phyloP scores from a whole-genome alignment of 2,888 invertebrate species.

The Dyspetes luteomarginatus region DNA sequence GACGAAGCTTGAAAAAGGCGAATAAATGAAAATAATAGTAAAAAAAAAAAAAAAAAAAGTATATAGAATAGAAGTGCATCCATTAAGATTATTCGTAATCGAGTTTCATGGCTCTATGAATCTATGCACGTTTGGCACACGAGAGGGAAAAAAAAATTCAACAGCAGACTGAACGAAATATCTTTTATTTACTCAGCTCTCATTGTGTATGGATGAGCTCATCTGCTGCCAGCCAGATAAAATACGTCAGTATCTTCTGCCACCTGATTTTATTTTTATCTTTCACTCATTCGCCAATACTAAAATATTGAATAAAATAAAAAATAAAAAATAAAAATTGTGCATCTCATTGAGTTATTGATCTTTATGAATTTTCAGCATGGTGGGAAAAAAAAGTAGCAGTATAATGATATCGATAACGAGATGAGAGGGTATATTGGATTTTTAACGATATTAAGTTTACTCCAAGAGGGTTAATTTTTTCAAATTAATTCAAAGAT shows the following conservation, averaged over 20 bases:
- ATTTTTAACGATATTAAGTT: no score
- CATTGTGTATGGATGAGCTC: not conserved
- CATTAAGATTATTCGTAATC: conserved; percentile 52
- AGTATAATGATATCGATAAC: no score
- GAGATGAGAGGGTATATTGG: no score
- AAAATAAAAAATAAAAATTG: no score
- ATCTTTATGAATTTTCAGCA: no score
- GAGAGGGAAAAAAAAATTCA: conserved; percentile 13
- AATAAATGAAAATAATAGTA: conserved; percentile 13
- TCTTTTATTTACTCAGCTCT: conserved; percentile 19
- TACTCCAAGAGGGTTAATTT: no score
- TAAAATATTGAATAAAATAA: no score
- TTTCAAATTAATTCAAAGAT: no score
- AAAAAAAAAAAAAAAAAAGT: conserved; percentile 24
- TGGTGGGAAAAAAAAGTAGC: no score
- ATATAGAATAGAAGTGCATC: conserved; percentile 18
- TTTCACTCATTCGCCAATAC: not conserved
- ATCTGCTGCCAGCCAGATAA: not conserved
- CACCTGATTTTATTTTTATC: not conserved
- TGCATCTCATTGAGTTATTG: no score
- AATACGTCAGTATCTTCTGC: not conserved
- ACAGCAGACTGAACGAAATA: not conserved
- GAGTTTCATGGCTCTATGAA: conserved; percentile 41
- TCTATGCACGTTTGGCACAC: conserved; percentile 9
- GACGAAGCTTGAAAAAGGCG: not conserved